These are phyloP conservation scores for Pentalonia nigronervosa DNA, from an alignment of 1,140 invertebrate genomes.

Conservation along the genomic window DNA sequence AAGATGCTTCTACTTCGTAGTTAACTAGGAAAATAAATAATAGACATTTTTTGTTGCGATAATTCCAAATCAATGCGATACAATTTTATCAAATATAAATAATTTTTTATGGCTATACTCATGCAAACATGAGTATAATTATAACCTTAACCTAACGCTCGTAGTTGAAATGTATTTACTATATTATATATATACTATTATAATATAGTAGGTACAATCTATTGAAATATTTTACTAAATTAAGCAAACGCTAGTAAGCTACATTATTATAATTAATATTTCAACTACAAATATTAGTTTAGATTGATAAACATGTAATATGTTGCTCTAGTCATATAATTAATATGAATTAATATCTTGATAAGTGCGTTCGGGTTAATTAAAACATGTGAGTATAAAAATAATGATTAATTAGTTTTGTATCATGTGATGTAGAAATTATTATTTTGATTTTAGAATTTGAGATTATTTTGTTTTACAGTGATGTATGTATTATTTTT, in stretches of 20 bases:
- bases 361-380: neutral
- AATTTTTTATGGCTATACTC: neutral
- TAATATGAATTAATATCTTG: neutral
- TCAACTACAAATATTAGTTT: neutral
- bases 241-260: neutral
- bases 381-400: neutral
- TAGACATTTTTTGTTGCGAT: too few species aligned
- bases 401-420: neutral
- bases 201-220: neutral
- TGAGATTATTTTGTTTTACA: neutral
- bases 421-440: neutral
- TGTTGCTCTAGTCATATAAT: neutral
- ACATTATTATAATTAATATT: slow-evolving; percentile 11
- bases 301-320: neutral
- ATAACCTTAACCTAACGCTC: neutral
- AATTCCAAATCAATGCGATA: neutral
- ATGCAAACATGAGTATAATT: neutral
- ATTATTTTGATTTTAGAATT: neutral
- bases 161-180: neutral
- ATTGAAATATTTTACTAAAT: neutral
- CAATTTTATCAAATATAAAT: neutral
- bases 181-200: neutral
- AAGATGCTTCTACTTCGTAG: too few species aligned
- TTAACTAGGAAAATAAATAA: too few species aligned
- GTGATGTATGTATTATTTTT: neutral